Percentiles rank a stretch among this genome's conserved stretches.
These are phyloP conservation scores for Oryctes rhinoceros DNA, from an alignment of 1,140 invertebrate species.

Conservation along the genomic window DNA sequence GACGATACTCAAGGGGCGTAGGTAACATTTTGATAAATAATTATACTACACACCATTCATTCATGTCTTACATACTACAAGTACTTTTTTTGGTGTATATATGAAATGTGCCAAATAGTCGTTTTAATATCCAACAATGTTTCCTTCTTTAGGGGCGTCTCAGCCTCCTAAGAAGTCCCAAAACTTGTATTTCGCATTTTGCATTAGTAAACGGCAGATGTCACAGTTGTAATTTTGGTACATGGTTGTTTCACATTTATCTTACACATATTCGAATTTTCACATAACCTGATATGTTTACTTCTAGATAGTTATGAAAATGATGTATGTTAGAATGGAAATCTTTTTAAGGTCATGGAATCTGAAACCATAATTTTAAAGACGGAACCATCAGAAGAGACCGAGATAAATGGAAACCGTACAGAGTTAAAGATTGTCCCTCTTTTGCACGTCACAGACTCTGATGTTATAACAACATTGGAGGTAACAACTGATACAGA, in stretches of 20 bases:
- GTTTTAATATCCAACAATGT: no score
- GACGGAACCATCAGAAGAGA: slow-evolving; percentile 18
- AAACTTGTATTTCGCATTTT: background rate
- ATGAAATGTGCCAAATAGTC: background rate
- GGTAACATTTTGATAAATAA: slow-evolving; percentile 43
- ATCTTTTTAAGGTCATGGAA: slow-evolving; percentile 32
- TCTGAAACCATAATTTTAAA: background rate
- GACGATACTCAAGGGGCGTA: slow-evolving; percentile 57
- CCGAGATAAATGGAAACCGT: background rate
- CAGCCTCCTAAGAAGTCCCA: no score
- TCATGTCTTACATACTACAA: slow-evolving; percentile 22
- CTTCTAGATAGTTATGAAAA: background rate
- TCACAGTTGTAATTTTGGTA: background rate
- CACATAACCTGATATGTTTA: slow-evolving; percentile 16
- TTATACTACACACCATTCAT: slow-evolving; percentile 36
- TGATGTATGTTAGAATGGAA: background rate
- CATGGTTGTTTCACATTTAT: background rate
- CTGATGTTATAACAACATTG: slow-evolving; percentile 35
- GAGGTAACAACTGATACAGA: slow-evolving; percentile 52
- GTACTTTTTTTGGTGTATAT: slow-evolving; percentile 8
- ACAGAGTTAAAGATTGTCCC: slow-evolving; percentile 33
- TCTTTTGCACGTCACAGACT: slow-evolving; percentile 26
- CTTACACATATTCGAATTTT: background rate
- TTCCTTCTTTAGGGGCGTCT: no score
- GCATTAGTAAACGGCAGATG: background rate